phyloP scores from a whole-genome alignment of 2,888 invertebrate species.

The Synanthedon tipuliformis region DNA sequence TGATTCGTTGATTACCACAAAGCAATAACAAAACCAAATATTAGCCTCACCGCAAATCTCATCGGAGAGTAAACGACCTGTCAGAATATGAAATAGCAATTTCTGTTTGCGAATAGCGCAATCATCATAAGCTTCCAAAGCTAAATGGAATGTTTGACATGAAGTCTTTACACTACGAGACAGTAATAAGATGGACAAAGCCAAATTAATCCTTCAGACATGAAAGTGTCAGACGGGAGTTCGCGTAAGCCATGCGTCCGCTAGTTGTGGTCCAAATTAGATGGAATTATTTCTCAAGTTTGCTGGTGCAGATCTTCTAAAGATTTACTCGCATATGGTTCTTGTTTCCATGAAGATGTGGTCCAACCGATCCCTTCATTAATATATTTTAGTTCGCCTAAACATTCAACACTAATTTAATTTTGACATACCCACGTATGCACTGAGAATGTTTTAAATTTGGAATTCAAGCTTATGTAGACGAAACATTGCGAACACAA shows the following conservation, averaged over 20 bases:
- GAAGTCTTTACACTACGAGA: neutral
- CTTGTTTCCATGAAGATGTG: no score
- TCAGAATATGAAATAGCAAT: neutral
- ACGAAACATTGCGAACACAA: conserved; percentile 1
- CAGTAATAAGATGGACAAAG: conserved; percentile 24
- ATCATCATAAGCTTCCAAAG: neutral
- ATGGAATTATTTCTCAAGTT: conserved; percentile 34
- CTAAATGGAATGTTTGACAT: neutral
- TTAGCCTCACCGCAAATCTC: neutral
- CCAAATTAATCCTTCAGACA: conserved; percentile 36
- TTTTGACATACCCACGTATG: no score
- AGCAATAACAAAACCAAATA: neutral
- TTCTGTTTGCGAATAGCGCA: neutral
- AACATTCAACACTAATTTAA: no score
- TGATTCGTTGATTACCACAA: no score
- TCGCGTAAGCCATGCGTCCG: conserved; percentile 24
- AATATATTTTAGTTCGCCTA: no score
- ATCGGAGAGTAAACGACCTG: neutral
- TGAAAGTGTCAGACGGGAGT: conserved; percentile 21
- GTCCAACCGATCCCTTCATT: no score
- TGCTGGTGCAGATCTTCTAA: no score
- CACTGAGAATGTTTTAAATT: no score
- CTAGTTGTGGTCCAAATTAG: conserved; percentile 27
- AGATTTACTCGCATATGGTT: no score
- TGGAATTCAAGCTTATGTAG: neutral